phyloP scores from a whole-genome alignment of 2,888 invertebrate species.

The Caenorhabditis sp. region DNA sequence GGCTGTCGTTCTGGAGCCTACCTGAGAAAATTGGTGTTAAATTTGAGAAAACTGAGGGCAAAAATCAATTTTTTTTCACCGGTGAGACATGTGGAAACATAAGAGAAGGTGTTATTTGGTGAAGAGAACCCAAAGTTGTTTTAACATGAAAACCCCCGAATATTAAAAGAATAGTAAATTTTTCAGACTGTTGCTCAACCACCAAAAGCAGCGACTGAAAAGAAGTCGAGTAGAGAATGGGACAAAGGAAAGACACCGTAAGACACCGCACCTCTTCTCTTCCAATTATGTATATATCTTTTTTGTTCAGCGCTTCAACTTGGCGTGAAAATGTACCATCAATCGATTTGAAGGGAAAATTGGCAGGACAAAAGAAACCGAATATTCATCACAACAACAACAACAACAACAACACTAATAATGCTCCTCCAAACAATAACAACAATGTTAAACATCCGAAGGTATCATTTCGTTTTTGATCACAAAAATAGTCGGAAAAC shows the following conservation, averaged over 20 bases:
- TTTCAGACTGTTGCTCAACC: conserved; percentile 12
- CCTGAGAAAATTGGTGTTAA: too few relatives aligned
- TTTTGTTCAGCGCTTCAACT: conserved; percentile 25
- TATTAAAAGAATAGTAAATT: neutral
- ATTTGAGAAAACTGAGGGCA: too few relatives aligned
- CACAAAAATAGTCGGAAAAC: conserved; percentile 14
- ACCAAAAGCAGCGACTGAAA: conserved; percentile 18
- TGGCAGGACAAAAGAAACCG: conserved; percentile 32
- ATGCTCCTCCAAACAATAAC: neutral
- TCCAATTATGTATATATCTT: neutral
- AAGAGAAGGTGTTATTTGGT: too few relatives aligned
- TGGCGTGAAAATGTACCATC: conserved; percentile 58
- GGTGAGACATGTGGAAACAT: too few relatives aligned
- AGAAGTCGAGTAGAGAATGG: conserved; percentile 52
- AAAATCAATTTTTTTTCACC: too few relatives aligned
- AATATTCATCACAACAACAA: neutral
- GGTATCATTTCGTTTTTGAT: too few relatives aligned
- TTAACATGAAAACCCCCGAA: neutral
- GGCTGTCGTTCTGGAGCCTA: too few relatives aligned
- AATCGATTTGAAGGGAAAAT: conserved; percentile 47
- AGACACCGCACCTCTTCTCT: neutral
- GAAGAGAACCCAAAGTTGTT: too few relatives aligned
- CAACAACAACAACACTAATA: conserved; percentile 9
- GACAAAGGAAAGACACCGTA: conserved; percentile 56
- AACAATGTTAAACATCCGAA: neutral